phyloP scores from a whole-genome alignment of 2,797 vertebrate species.

The Sebastes kiyomatsui region DNA sequence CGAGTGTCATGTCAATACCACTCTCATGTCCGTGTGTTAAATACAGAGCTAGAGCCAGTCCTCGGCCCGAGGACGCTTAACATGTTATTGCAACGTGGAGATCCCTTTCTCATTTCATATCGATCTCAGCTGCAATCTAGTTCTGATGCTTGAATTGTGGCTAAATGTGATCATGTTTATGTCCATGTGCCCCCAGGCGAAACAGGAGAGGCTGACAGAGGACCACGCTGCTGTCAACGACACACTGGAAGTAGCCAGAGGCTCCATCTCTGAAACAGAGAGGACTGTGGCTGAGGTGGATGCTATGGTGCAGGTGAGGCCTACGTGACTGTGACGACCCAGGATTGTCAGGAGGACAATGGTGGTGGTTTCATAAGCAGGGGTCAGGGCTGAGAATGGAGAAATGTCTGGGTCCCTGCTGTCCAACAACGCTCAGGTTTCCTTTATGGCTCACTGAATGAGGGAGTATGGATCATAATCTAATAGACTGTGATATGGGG shows the following conservation, averaged over 20 bases:
- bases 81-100: background rate
- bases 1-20: no score
- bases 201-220: constrained; percentile 70
- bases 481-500: constrained; percentile 11
- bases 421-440: background rate
- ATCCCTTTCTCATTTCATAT: background rate
- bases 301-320: constrained; percentile 85
- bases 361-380: background rate
- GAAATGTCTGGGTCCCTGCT: background rate
- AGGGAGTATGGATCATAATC: constrained; percentile 10
- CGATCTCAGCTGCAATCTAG: background rate
- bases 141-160: background rate
- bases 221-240: constrained; percentile 73
- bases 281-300: constrained; percentile 77
- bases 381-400: background rate
- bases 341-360: background rate
- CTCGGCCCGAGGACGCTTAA: background rate
- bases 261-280: constrained; percentile 69
- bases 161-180: background rate
- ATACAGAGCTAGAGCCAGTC: no score
- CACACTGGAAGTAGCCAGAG: constrained; percentile 75
- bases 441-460: constrained; percentile 7
- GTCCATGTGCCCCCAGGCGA: constrained; percentile 52
- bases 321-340: background rate
- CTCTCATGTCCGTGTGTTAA: no score